Conservation (phyloP, 2,797 vertebrate species). For the Typhlichthys subterraneus region DNA sequence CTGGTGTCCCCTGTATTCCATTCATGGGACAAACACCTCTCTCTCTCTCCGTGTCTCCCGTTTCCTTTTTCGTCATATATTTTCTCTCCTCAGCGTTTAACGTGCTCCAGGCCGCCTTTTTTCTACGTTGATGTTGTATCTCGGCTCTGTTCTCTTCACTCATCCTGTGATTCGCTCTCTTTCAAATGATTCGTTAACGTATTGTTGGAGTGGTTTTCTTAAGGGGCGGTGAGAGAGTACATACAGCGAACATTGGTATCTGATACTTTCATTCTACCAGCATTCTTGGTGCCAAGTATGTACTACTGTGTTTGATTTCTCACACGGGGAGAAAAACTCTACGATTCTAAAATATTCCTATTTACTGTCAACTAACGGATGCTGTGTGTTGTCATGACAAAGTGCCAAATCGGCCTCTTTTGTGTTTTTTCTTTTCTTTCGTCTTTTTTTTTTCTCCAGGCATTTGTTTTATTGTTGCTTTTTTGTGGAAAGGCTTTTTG, state of each 20-base stretch:
- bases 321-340: constrained; percentile 44
- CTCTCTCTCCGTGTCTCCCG: constrained; percentile 35
- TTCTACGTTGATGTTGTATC: constrained; percentile 59
- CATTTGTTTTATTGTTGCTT: constrained; percentile 66
- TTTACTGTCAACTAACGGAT: constrained; percentile 62
- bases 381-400: constrained; percentile 69
- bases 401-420: constrained; percentile 76
- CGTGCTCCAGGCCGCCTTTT: constrained; percentile 53
- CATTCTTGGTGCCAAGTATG: constrained; percentile 80
- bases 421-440: constrained; percentile 52
- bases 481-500: constrained; percentile 67
- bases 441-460: constrained; percentile 37
- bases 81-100: constrained; percentile 46
- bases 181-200: constrained; percentile 39
- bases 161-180: constrained; percentile 22
- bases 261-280: constrained; percentile 73
- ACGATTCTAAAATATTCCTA: constrained; percentile 47
- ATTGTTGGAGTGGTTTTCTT: constrained; percentile 28
- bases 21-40: constrained; percentile 45
- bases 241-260: constrained; percentile 57
- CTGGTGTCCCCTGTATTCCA: constrained; percentile 38
- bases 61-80: constrained; percentile 35
- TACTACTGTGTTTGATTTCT: constrained; percentile 65
- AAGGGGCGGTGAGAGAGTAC: constrained; percentile 25
- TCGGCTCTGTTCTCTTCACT: constrained; percentile 37